phyloP scores from a whole-genome alignment of 1,140 invertebrate genomes.

The Episyrphus balteatus region DNA sequence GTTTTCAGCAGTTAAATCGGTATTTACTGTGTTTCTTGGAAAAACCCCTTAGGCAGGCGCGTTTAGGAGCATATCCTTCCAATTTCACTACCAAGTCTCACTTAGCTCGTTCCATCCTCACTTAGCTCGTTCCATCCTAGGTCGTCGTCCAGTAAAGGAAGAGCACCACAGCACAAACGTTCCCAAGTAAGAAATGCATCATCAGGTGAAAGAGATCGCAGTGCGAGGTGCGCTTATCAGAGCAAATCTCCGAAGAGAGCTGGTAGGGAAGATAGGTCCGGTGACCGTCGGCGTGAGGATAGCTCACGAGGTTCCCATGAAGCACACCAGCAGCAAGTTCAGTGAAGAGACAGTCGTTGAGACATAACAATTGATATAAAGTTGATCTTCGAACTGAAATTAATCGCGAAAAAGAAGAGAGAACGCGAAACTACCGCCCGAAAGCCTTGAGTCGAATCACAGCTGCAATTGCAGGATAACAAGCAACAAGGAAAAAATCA shows the following conservation, averaged over 20 bases:
- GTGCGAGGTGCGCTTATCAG: not conserved
- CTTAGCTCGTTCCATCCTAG: constrained; percentile 6
- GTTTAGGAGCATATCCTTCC: too few species aligned
- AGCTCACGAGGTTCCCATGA: constrained; percentile 13
- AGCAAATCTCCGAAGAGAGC: too few species aligned
- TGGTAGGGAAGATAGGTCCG: too few species aligned
- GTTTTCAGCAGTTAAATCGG: too few species aligned
- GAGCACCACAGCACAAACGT: not conserved
- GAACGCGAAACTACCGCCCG: constrained; percentile 19
- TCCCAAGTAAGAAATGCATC: not conserved
- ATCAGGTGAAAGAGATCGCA: not conserved
- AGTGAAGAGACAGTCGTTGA: constrained; percentile 33
- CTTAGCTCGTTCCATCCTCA: not conserved
- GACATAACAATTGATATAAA: constrained; percentile 28
- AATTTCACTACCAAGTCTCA: not conserved
- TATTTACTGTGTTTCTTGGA: too few species aligned
- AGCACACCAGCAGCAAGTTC: constrained; percentile 9
- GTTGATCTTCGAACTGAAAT: constrained; percentile 34
- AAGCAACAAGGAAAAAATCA: constrained; percentile 1
- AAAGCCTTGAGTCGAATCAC: constrained; percentile 14
- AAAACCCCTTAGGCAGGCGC: too few species aligned
- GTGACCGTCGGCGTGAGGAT: too few species aligned
- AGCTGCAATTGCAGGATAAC: constrained; percentile 14
- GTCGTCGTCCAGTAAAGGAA: constrained; percentile 2
- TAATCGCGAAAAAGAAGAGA: constrained; percentile 31